phyloP scores from a whole-genome alignment of 2,888 invertebrate genomes.

The Electrophaes corylata region DNA sequence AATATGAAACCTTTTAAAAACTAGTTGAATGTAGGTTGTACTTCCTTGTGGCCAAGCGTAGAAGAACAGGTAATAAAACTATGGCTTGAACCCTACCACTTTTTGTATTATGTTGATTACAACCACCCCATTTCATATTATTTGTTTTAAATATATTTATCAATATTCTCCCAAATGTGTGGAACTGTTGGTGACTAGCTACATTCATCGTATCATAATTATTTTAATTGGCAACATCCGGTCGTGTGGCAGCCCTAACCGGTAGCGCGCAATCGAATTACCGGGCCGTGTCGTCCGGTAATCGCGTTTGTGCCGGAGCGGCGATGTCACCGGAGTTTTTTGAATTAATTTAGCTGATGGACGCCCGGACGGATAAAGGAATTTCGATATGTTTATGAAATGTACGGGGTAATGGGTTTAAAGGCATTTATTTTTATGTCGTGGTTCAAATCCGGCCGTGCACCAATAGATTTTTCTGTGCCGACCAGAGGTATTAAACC shows the following conservation, averaged over 20 bases:
- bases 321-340: slow-evolving; percentile 24
- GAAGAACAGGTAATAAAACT: too few relatives aligned
- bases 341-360: slow-evolving; percentile 26
- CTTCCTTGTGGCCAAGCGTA: too few relatives aligned
- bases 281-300: slow-evolving; percentile 49
- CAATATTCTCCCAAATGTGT: not conserved
- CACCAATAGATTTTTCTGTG: too few relatives aligned
- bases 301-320: slow-evolving; percentile 49
- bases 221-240: not conserved
- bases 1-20: too few relatives aligned
- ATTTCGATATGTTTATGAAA: not conserved
- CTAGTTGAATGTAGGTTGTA: too few relatives aligned
- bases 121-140: too few relatives aligned
- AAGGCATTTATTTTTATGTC: not conserved
- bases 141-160: too few relatives aligned
- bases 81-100: too few relatives aligned
- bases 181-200: too few relatives aligned
- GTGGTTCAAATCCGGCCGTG: too few relatives aligned
- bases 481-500: too few relatives aligned
- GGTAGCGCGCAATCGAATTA: slow-evolving; percentile 62
- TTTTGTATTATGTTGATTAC: too few relatives aligned
- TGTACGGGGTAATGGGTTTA: not conserved
- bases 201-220: not conserved
- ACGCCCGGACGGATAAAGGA: not conserved
- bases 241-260: slow-evolving; percentile 17